A percentile compares a stretch with the other conserved stretches of the same genome.
Evolutionary conservation across 2,888 invertebrate genomes (phyloP).

Genomic region (Harpalus rufipes): DNA sequence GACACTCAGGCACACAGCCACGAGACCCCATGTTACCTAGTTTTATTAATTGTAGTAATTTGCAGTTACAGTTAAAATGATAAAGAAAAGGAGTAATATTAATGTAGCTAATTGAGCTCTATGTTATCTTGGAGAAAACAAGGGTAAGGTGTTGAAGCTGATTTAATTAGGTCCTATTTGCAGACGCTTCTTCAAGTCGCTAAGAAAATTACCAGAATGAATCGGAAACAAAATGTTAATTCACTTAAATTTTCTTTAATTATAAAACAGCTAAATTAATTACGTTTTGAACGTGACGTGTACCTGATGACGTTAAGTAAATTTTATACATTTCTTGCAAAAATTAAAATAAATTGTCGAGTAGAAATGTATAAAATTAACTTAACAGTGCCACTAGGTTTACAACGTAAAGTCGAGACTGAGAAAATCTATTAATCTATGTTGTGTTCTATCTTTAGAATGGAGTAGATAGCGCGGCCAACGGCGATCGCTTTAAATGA

Average conservation of each 20-base stretch:
- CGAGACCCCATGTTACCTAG: too few relatives aligned
- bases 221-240: conserved; percentile 58
- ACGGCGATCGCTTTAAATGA: too few relatives aligned
- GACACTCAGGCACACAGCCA: too few relatives aligned
- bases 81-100: not conserved
- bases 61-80: not conserved
- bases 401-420: too few relatives aligned
- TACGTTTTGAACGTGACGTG: conserved; percentile 2
- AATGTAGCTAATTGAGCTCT: not conserved
- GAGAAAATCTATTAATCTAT: too few relatives aligned
- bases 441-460: too few relatives aligned
- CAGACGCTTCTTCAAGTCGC: conserved; percentile 33
- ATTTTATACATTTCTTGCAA: too few relatives aligned
- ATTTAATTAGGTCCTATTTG: conserved; percentile 37
- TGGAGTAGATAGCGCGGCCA: too few relatives aligned
- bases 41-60: too few relatives aligned
- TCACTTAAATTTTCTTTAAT: conserved; percentile 50
- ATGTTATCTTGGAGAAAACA: not conserved
- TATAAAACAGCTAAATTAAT: conserved; percentile 33
- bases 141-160: not conserved
- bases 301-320: not conserved
- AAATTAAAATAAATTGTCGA: too few relatives aligned
- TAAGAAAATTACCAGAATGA: conserved; percentile 47
- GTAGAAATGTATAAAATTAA: too few relatives aligned
- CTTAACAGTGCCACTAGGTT: too few relatives aligned